Percentiles rank a stretch among this genome's conserved stretches.
Evolutionary conservation across 2,797 vertebrate genomes (phyloP).

Genomic region (Pangasius djambal): DNA sequence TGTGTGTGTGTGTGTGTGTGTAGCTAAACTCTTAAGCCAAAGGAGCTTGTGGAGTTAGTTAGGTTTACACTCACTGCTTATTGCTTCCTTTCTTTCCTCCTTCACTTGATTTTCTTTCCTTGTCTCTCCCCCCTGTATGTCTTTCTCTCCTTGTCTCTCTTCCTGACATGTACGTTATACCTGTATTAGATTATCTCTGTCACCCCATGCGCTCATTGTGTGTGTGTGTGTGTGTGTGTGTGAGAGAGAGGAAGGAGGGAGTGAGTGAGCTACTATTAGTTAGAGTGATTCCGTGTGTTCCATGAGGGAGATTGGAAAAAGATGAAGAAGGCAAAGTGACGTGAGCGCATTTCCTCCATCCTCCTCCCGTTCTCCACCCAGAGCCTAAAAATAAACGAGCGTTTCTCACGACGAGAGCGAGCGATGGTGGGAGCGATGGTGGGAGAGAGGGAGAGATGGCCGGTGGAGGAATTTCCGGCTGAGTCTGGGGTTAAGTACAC

Average conservation of each 20-base stretch:
- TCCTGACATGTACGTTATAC: neutral
- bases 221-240: neutral
- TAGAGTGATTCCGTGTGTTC: constrained; percentile 32
- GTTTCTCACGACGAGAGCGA: constrained; percentile 54
- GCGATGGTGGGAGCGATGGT: constrained; percentile 21
- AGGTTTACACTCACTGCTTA: neutral
- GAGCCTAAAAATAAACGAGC: constrained; percentile 60
- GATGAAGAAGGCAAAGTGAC: constrained; percentile 29
- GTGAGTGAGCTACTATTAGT: neutral
- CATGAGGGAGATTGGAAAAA: constrained; percentile 36
- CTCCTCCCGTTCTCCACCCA: constrained; percentile 51
- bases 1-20: neutral
- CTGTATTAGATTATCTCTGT: constrained; percentile 2
- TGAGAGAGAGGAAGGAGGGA: neutral
- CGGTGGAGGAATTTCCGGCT: constrained; percentile 75
- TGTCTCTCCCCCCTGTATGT: neutral
- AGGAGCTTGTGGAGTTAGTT: neutral
- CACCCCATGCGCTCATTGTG: neutral
- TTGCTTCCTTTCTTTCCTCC: neutral
- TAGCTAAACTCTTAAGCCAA: neutral
- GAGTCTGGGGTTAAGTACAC: constrained; percentile 64
- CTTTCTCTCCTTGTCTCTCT: neutral
- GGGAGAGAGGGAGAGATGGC: constrained; percentile 33
- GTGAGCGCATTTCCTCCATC: constrained; percentile 47
- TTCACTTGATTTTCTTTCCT: neutral